These are phyloP conservation scores for Zonotrichia leucophrys DNA, from an alignment of 2,113 vertebrate genomes.

Conservation along the genomic window DNA sequence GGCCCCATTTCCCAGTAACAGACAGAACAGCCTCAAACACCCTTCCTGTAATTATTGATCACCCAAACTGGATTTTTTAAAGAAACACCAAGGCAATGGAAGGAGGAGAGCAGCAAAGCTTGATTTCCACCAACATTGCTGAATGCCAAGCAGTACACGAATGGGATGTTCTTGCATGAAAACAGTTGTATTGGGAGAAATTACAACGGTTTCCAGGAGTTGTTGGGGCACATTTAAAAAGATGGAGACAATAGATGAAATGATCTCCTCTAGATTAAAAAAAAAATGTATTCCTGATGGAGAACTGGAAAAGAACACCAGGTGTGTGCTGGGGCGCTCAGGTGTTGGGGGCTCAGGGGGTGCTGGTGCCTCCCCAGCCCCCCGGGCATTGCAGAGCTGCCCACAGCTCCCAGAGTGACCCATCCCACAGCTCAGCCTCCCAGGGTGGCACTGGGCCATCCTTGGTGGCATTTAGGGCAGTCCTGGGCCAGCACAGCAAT, in stretches of 20 bases:
- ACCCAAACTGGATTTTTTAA: fast-evolving
- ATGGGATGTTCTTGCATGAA: not conserved
- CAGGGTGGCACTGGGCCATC: not conserved
- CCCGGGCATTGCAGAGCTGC: fast-evolving
- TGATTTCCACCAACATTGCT: not conserved
- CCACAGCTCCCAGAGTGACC: fast-evolving
- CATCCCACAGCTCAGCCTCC: not conserved
- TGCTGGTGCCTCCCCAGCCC: not conserved
- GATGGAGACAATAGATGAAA: not conserved
- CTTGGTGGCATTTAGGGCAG: not conserved
- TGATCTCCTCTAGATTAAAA: not conserved
- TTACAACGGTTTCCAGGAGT: not conserved
- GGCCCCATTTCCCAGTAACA: not conserved
- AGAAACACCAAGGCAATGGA: too few species aligned
- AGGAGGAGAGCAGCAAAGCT: not conserved
- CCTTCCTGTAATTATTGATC: not conserved
- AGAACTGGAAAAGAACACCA: not conserved
- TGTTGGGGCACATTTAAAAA: not conserved
- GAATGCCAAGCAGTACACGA: not conserved
- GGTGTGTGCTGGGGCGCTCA: not conserved
- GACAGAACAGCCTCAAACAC: not conserved
- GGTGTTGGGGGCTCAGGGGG: not conserved
- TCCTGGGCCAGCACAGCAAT: fast-evolving
- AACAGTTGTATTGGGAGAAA: not conserved
- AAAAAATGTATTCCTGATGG: not conserved